phyloP scores from a whole-genome alignment of 2,888 invertebrate genomes.

The Boloria euphrosyne region DNA sequence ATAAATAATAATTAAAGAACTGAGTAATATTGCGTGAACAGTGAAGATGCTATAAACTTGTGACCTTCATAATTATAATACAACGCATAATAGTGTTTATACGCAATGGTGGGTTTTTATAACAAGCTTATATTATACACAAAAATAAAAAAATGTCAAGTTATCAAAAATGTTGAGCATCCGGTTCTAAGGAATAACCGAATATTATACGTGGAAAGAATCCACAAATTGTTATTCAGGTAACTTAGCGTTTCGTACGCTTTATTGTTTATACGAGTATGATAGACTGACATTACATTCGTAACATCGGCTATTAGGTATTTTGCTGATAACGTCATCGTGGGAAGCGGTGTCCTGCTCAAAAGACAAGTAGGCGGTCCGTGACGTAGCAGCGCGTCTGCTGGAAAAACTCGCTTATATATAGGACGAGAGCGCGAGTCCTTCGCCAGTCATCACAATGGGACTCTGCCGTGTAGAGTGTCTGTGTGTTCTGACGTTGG shows the following conservation, averaged over 20 bases:
- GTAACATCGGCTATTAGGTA: slow-evolving; percentile 22
- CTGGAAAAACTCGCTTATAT: slow-evolving; percentile 70
- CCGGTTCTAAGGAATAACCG: slow-evolving; percentile 74
- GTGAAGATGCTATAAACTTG: no score
- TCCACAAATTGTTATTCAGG: slow-evolving; percentile 58
- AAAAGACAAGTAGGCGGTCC: slow-evolving; percentile 37
- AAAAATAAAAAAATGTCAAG: slow-evolving; percentile 15
- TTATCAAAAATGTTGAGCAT: slow-evolving; percentile 49
- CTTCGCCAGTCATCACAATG: slow-evolving; percentile 74
- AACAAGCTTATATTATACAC: not conserved
- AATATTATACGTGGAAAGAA: slow-evolving; percentile 57
- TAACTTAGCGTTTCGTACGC: slow-evolving; percentile 24
- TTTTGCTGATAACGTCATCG: slow-evolving; percentile 55
- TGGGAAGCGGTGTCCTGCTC: slow-evolving; percentile 57
- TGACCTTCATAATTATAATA: no score
- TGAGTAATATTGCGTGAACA: no score
- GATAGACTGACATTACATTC: slow-evolving; percentile 26
- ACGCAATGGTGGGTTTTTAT: slow-evolving; percentile 2
- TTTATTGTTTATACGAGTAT: slow-evolving; percentile 6
- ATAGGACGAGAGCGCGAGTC: slow-evolving; percentile 67
- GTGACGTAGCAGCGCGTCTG: slow-evolving; percentile 59
- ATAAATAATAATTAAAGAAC: no score
- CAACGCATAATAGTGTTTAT: not conserved
- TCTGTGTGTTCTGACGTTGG: slow-evolving; percentile 56
- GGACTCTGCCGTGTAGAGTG: slow-evolving; percentile 63